A percentile compares a stretch with the other conserved stretches of the same genome.
phyloP scores from a whole-genome alignment of 1,140 invertebrate species.

The Coelopa frigida region DNA sequence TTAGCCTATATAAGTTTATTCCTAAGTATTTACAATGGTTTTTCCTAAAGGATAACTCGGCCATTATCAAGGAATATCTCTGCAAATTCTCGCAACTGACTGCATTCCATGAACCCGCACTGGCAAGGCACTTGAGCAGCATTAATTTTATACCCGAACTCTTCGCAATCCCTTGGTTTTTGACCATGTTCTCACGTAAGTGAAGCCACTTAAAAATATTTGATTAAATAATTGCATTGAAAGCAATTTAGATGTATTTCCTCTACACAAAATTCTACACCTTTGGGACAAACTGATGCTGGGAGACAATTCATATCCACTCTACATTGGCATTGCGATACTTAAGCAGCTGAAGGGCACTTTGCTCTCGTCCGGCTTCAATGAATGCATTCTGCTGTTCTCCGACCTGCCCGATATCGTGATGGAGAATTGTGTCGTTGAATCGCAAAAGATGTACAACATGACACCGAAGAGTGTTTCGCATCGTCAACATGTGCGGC shows the following conservation, averaged over 20 bases:
- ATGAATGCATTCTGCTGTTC: constrained; percentile 95
- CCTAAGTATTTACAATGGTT: constrained; percentile 96
- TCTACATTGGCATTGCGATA: constrained; percentile 92
- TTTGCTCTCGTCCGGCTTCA: constrained; percentile 84
- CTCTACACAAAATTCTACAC: constrained; percentile 95
- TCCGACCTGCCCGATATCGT: constrained; percentile 97
- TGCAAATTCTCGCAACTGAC: constrained; percentile 94
- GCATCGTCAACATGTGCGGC: constrained; percentile 54
- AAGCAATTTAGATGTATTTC: constrained; percentile 77
- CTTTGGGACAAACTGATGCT: constrained; percentile 95
- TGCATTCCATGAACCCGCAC: constrained; percentile 87
- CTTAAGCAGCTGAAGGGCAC: constrained; percentile 80
- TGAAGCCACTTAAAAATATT: no score
- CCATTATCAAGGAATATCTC: constrained; percentile 95
- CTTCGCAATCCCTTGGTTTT: constrained; percentile 99
- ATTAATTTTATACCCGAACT: constrained; percentile 96
- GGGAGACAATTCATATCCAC: constrained; percentile 87
- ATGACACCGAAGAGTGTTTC: constrained; percentile 83
- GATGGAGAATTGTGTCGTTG: constrained; percentile 85
- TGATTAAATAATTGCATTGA: neutral
- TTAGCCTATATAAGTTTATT: constrained; percentile 90
- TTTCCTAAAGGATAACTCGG: constrained; percentile 97
- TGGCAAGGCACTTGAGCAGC: constrained; percentile 84
- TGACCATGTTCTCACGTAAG: constrained; percentile 99
- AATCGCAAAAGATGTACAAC: constrained; percentile 80